Evolutionary conservation across 2,113 vertebrate genomes (phyloP).

Genomic region (Sapayoa aenigma): DNA sequence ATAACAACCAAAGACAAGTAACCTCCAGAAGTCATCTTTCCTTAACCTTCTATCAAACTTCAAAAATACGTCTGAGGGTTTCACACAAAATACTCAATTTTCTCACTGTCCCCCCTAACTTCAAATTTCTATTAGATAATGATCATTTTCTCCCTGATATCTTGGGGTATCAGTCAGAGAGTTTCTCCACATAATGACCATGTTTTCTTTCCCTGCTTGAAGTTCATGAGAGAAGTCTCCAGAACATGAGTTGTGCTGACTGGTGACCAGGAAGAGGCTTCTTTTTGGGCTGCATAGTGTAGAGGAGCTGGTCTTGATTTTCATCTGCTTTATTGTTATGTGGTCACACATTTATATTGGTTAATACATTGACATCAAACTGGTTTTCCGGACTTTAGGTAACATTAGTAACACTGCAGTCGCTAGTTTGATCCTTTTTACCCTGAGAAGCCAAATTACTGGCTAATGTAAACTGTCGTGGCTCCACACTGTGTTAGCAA

Average conservation of each 20-base stretch:
- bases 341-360: not conserved
- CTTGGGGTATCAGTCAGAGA: not conserved
- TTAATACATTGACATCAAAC: not conserved
- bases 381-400: not conserved
- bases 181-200: not conserved
- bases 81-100: not conserved
- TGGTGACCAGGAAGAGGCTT: not conserved
- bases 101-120: not conserved
- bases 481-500: not conserved
- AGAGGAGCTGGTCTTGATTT: not conserved
- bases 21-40: not conserved
- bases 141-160: not conserved
- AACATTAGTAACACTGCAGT: not conserved
- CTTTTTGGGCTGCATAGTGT: not conserved
- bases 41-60: not conserved
- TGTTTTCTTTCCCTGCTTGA: not conserved
- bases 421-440: not conserved
- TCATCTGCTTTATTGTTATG: not conserved
- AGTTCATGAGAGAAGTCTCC: not conserved
- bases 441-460: not conserved
- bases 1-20: not conserved
- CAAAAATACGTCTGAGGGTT: not conserved
- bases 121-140: not conserved
- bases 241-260: fast-evolving
- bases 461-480: not conserved